Percentiles rank a stretch among this genome's conserved stretches.
Conservation (phyloP, 2,797 vertebrate species). For the Lerista edwardsae region DNA sequence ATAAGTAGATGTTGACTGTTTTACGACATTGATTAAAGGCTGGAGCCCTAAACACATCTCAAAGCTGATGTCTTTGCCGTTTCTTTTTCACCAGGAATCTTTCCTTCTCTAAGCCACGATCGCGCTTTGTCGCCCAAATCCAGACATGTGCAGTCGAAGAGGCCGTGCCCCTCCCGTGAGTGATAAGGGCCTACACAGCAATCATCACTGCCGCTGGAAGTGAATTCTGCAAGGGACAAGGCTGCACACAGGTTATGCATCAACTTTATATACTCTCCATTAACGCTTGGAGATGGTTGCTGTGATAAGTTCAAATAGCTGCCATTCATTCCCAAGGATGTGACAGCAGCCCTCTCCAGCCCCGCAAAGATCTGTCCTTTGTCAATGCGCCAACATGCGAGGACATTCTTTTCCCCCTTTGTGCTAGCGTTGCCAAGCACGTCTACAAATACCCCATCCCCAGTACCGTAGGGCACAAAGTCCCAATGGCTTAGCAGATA, state of each 20-base stretch:
- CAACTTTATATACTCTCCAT: conserved; percentile 14
- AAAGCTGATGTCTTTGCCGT: not conserved
- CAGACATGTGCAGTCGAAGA: conserved; percentile 20
- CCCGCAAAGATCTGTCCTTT: conserved; percentile 18
- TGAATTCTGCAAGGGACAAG: conserved; percentile 43
- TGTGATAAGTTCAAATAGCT: conserved; percentile 41
- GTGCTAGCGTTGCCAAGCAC: not conserved
- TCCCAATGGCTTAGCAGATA: not conserved
- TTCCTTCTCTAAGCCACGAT: conserved; percentile 7
- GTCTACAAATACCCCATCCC: not conserved
- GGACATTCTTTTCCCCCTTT: not conserved
- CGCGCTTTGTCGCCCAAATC: not conserved
- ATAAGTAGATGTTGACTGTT: too few species aligned
- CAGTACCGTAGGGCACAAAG: not conserved
- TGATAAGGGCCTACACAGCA: conserved; percentile 28
- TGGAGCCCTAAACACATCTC: not conserved
- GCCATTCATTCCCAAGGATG: conserved; percentile 43
- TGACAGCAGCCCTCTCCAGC: conserved; percentile 18
- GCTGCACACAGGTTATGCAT: conserved; percentile 27
- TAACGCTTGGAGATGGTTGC: conserved; percentile 22
- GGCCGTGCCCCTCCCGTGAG: conserved; percentile 3
- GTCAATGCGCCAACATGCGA: accelerated
- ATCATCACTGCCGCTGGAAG: not conserved
- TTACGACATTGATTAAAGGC: too few species aligned
- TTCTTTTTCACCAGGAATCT: not conserved